Base-by-base conservation (phyloP, 2,888 invertebrate species). In the Craniophora ligustri region DNA sequence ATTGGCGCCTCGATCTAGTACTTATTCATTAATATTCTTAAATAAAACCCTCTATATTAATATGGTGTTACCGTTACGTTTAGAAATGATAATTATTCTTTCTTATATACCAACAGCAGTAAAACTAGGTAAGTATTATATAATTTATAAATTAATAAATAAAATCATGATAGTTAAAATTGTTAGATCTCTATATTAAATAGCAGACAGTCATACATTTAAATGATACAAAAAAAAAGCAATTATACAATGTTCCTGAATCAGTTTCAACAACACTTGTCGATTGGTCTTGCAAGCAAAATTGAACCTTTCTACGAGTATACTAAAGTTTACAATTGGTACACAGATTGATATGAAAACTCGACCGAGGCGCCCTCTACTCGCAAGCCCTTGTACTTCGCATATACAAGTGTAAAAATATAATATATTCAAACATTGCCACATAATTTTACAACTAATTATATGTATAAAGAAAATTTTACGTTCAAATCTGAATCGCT, bases 351-450 rank as follows among this genome's bases (percentile, higher is more conserved):
- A n/a, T 39, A 39, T 39, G 32, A 47, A 60, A 44, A 23, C n/a
- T 31, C 42, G 26, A 55, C 48, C 16, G 58, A 55, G 56, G 36
- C 67, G 56, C 38, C 53, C 26, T 15, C 36, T 42, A 45, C 32
- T 35, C 40, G 34, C 46, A 39, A 50, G 42, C 50, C 44, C 59
- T 69, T 72, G 72, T 72, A 73, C 73, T 71, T 67, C 38, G 46
- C 32, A 61, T 53, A 66, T 62, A 73, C 73, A 73, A 67, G 61
- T 47, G 55, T 54, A 70, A 64, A 73, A 70, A 63, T 67, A 65
- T 50, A 58, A 67, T 63, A 73, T 66, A 68, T 46, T 63, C 38
- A 66, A 63, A 71, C 68, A 73, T 73, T 73, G 75, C 72, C 66
- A 72, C 72, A 72, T 72, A 72, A 74, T 72, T 72, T 67, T 68